A percentile compares a stretch with the other conserved stretches of the same genome.
These are phyloP conservation scores for Astropecten irregularis DNA, from an alignment of 53 echinoderm and acorn worm species.

Conservation along the genomic window DNA sequence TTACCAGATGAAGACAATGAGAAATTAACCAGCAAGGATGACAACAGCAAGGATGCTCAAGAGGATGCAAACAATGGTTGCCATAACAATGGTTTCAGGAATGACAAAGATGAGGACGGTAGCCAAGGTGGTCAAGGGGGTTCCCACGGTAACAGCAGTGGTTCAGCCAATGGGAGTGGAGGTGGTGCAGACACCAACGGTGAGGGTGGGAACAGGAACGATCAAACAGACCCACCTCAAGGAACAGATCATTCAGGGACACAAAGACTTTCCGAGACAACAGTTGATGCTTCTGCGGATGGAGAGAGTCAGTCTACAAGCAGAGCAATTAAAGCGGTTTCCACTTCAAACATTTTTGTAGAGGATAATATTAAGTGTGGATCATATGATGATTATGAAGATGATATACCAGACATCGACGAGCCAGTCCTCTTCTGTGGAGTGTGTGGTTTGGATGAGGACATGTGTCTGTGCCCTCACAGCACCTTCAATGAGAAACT, in stretches of 20 bases:
- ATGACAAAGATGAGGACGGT: constrained; percentile 30
- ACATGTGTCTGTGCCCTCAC: constrained; percentile 80
- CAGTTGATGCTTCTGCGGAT: background rate
- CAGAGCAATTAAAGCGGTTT: background rate
- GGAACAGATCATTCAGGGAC: constrained; percentile 18
- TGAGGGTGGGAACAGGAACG: constrained; percentile 2
- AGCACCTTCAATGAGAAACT: constrained; percentile 49
- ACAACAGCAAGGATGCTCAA: constrained; percentile 9
- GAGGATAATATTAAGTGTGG: too few relatives aligned
- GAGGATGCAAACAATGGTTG: constrained; percentile 16
- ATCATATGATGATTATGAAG: constrained; percentile 31
- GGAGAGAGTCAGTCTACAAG: background rate
- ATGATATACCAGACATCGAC: constrained; percentile 87
- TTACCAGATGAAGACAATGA: constrained; percentile 20
- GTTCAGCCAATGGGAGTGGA: constrained; percentile 1
- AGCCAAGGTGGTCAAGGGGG: constrained; percentile 37
- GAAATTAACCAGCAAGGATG: constrained; percentile 4
- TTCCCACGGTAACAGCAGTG: constrained; percentile 38
- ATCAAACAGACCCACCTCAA: constrained; percentile 16
- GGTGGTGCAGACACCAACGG: background rate
- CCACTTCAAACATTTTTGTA: background rate
- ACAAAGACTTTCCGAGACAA: constrained; percentile 1
- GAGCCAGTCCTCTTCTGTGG: constrained; percentile 82
- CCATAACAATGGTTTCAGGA: background rate
- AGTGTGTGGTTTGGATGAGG: constrained; percentile 89